Percentiles rank a stretch among this genome's conserved stretches.
Evolutionary conservation across 2,797 vertebrate species (phyloP).

Genomic region (Neopelma chrysocephalum): DNA sequence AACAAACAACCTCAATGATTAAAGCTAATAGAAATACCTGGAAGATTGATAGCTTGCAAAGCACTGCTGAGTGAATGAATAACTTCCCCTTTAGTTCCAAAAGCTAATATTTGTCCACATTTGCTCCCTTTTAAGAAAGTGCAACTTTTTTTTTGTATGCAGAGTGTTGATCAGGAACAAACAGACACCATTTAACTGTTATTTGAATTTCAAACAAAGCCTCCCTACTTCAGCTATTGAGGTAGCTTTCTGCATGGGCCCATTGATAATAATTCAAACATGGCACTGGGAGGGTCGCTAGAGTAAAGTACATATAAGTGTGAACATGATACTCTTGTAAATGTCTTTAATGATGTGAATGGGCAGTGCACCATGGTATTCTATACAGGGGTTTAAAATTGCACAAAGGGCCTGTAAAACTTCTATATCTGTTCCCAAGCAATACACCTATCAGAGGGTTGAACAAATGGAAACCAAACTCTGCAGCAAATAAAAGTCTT

Average conservation of each 20-base stretch:
- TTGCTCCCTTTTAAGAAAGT: constrained; percentile 77
- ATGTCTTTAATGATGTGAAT: constrained; percentile 62
- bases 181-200: constrained; percentile 73
- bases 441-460: constrained; percentile 43
- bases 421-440: constrained; percentile 60
- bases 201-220: constrained; percentile 75
- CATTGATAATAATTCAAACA: constrained; percentile 59
- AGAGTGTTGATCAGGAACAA: constrained; percentile 85
- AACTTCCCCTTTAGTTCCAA: constrained; percentile 79
- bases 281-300: background rate
- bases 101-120: constrained; percentile 82
- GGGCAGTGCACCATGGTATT: background rate
- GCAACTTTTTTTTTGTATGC: constrained; percentile 51
- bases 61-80: constrained; percentile 79
- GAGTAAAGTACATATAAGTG: constrained; percentile 3
- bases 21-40: constrained; percentile 81
- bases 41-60: constrained; percentile 81
- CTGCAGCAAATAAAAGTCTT: constrained; percentile 56
- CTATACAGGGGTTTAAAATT: constrained; percentile 40
- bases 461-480: constrained; percentile 58
- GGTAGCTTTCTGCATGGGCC: constrained; percentile 10
- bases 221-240: constrained; percentile 38
- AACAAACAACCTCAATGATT: constrained; percentile 84
- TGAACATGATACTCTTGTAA: constrained; percentile 50
- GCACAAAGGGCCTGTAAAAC: constrained; percentile 59